phyloP scores from a whole-genome alignment of 2,888 invertebrate species.

The Anoplius nigerrimus region DNA sequence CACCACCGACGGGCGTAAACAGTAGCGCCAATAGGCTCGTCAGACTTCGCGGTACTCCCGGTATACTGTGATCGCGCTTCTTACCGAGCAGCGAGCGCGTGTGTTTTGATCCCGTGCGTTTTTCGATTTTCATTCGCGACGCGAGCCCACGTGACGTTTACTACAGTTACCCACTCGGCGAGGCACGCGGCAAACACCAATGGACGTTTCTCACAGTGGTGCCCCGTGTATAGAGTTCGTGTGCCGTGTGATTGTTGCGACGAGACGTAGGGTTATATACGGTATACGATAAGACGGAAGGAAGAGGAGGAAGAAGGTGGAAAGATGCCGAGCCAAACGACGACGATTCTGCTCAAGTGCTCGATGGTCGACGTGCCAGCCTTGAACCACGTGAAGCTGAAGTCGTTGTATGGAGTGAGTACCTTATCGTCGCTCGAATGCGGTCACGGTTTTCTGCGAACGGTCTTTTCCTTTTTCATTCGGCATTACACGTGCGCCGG shows the following conservation, averaged over 20 bases:
- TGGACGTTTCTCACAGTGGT: slow-evolving; percentile 53
- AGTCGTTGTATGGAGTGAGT: slow-evolving; percentile 70
- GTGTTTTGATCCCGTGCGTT: too few relatives aligned
- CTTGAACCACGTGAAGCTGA: slow-evolving; percentile 71
- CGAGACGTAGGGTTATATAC: too few relatives aligned
- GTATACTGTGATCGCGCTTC: too few relatives aligned
- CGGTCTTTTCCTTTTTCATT: too few relatives aligned
- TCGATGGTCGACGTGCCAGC: slow-evolving; percentile 74
- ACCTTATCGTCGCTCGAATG: slow-evolving; percentile 7
- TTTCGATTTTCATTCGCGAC: not conserved
- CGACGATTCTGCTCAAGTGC: slow-evolving; percentile 72
- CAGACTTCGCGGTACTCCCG: too few relatives aligned
- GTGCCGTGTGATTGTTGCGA: too few relatives aligned
- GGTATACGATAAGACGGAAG: slow-evolving; percentile 27
- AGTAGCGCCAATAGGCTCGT: too few relatives aligned
- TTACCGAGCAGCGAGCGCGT: too few relatives aligned
- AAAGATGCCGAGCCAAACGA: slow-evolving; percentile 72
- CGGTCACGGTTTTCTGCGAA: too few relatives aligned
- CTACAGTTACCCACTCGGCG: too few relatives aligned
- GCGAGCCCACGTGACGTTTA: slow-evolving; percentile 18
- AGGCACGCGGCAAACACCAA: slow-evolving; percentile 32
- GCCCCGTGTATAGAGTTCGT: slow-evolving; percentile 12
- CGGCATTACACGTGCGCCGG: too few relatives aligned
- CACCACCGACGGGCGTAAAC: too few relatives aligned
- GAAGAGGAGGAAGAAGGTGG: slow-evolving; percentile 42